Evolutionary conservation across 2,113 vertebrate genomes (phyloP).

Genomic region (Raja brachyura): DNA sequence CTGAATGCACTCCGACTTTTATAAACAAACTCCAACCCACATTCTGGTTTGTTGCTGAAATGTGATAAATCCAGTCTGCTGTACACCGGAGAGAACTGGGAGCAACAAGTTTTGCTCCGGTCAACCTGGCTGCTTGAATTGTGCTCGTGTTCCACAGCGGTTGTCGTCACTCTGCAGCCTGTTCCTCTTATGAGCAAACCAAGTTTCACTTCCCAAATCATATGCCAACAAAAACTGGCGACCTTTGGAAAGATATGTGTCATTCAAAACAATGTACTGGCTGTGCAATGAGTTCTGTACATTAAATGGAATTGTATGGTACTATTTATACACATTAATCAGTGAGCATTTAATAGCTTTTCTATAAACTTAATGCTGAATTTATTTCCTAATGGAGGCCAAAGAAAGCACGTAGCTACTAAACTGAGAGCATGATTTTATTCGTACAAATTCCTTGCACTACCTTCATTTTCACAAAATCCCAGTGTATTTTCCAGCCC

Average conservation of each 20-base stretch:
- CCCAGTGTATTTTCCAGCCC: neutral
- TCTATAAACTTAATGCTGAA: neutral
- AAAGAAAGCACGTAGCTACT: neutral
- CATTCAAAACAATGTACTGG: neutral
- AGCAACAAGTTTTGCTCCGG: neutral
- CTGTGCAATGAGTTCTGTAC: neutral
- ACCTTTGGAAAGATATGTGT: neutral
- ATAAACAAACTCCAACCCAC: neutral
- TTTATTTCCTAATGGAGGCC: neutral
- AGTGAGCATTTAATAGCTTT: neutral
- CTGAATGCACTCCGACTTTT: neutral
- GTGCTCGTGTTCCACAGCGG: neutral
- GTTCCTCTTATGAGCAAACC: constrained; percentile 4
- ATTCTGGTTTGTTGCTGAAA: neutral
- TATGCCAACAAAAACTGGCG: neutral
- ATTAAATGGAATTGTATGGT: neutral
- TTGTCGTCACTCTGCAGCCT: neutral
- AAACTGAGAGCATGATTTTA: neutral
- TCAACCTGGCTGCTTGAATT: neutral
- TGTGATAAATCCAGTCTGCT: neutral
- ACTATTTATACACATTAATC: too few relatives aligned
- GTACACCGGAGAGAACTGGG: neutral
- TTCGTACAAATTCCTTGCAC: neutral
- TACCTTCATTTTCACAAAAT: neutral
- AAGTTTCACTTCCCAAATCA: neutral